Conservation (phyloP, 2,113 vertebrate genomes). For the Dromaius novaehollandiae region DNA sequence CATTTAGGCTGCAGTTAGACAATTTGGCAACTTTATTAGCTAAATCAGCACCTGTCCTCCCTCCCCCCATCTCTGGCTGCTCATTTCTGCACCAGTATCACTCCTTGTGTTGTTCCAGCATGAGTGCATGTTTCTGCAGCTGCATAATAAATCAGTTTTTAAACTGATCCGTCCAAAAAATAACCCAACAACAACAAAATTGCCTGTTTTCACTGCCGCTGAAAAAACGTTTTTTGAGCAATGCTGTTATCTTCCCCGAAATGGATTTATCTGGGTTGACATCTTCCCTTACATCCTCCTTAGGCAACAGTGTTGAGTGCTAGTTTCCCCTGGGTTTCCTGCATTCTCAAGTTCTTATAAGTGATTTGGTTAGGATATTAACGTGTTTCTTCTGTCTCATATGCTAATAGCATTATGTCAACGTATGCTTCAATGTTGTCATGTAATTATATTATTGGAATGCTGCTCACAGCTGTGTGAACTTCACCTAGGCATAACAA, state of each 20-base stretch:
- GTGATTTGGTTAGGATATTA: background rate
- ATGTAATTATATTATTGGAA: background rate
- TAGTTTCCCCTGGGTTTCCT: background rate
- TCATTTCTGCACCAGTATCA: rapidly evolving
- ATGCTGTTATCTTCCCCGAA: background rate
- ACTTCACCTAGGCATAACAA: background rate
- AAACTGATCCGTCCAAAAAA: background rate
- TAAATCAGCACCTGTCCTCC: background rate
- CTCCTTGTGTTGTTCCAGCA: background rate
- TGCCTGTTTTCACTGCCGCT: background rate
- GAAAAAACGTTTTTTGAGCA: background rate
- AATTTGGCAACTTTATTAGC: background rate
- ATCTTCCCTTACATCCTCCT: background rate
- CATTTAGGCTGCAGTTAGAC: background rate
- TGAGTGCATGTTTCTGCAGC: background rate
- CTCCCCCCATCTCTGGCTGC: background rate
- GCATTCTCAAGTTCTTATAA: background rate
- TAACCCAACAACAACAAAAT: background rate
- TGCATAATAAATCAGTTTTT: background rate
- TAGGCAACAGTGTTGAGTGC: background rate
- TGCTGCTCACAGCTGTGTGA: background rate
- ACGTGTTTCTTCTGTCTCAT: background rate
- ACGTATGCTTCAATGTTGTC: background rate
- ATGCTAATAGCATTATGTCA: background rate
- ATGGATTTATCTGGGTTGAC: background rate